phyloP scores from a whole-genome alignment of 2,888 invertebrate genomes.

The Clunio marinus region DNA sequence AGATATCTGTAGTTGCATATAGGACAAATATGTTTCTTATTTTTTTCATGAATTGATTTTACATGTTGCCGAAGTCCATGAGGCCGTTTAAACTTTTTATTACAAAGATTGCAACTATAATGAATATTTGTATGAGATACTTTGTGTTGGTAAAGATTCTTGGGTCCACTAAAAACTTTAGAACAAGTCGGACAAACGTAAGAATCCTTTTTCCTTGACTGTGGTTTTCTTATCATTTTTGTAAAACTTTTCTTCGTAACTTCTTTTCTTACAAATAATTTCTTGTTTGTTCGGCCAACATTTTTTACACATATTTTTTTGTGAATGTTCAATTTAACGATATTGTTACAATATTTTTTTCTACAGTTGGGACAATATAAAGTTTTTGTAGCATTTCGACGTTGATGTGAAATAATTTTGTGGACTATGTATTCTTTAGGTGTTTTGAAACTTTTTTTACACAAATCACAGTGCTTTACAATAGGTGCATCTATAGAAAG shows the following conservation, averaged over 20 bases:
- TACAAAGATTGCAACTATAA: conserved; percentile 44
- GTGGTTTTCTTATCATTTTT: neutral
- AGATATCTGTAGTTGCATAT: conserved; percentile 48
- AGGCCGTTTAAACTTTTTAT: conserved; percentile 48
- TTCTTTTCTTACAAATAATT: too few species aligned
- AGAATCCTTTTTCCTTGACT: conserved; percentile 29
- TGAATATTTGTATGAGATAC: conserved; percentile 47
- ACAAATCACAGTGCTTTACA: neutral
- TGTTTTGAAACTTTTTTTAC: conserved; percentile 7
- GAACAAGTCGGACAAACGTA: conserved; percentile 41
- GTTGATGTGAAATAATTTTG: neutral
- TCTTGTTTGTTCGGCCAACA: neutral
- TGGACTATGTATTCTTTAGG: neutral
- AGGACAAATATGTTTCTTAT: conserved; percentile 49
- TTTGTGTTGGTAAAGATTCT: conserved; percentile 47
- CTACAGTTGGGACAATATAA: too few species aligned
- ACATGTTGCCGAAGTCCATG: conserved; percentile 49
- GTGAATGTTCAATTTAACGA: neutral
- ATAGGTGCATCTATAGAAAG: neutral
- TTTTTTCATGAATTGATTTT: conserved; percentile 48
- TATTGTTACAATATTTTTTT: too few species aligned
- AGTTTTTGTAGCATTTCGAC: neutral
- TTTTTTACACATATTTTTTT: neutral
- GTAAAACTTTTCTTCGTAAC: neutral
- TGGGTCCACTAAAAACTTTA: conserved; percentile 41